A percentile compares a stretch with the other conserved stretches of the same genome.
Evolutionary conservation across 2,113 vertebrate species (phyloP).

Genomic region (Engystomops pustulosus): DNA sequence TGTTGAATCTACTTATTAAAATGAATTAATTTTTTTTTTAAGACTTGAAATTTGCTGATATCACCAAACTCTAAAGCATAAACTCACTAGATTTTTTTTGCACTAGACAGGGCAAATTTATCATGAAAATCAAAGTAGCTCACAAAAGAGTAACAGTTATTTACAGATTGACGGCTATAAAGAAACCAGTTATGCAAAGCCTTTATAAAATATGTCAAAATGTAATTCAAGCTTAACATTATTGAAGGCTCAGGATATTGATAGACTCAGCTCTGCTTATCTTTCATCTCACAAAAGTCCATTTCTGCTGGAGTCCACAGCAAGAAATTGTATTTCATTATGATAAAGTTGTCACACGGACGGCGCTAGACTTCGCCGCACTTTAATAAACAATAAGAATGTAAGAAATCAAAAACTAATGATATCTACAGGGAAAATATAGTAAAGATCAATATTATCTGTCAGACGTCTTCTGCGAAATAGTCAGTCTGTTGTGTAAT

Average conservation of each 20-base stretch:
- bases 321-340: slow-evolving; percentile 6
- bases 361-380: background rate
- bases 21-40: no score
- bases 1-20: no score
- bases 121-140: background rate
- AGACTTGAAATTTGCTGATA: no score
- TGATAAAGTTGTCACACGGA: slow-evolving; percentile 7
- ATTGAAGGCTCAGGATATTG: background rate
- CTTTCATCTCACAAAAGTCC: background rate
- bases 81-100: background rate
- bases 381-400: background rate
- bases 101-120: background rate
- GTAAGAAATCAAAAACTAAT: slow-evolving; percentile 10
- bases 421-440: slow-evolving; percentile 15
- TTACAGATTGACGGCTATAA: background rate
- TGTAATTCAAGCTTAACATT: background rate
- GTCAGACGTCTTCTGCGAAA: background rate
- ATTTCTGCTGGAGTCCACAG: slow-evolving; percentile 1
- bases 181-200: background rate
- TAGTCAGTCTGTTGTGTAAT: slow-evolving; percentile 8
- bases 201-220: background rate
- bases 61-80: no score
- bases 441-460: slow-evolving; percentile 30
- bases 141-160: background rate
- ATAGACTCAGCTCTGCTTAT: background rate